Percentiles rank a stretch among this genome's conserved stretches.
Evolutionary conservation across 2,797 vertebrate species (phyloP).

Genomic region (Spheniscus humboldti): DNA sequence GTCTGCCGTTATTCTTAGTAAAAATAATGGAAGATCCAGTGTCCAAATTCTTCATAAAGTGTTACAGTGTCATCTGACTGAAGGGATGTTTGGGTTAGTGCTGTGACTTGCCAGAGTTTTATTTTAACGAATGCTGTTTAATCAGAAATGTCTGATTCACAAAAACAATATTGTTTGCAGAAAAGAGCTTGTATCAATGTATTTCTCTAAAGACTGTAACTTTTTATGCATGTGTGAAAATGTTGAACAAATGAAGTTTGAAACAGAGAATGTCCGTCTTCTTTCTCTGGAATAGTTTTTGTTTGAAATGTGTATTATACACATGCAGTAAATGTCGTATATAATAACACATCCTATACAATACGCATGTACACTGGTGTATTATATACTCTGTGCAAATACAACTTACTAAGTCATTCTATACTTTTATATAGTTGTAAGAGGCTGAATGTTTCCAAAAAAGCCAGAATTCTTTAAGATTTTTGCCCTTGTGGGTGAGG

Average conservation of each 20-base stretch:
- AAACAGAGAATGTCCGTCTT: background rate
- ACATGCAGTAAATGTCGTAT: background rate
- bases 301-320: background rate
- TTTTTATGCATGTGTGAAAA: background rate
- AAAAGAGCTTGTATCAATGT: background rate
- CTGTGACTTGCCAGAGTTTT: background rate
- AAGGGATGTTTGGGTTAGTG: background rate
- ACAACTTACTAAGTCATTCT: background rate
- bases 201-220: background rate
- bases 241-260: background rate
- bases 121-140: background rate
- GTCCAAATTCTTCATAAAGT: background rate
- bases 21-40: background rate
- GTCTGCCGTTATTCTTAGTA: background rate
- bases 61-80: background rate
- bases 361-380: background rate
- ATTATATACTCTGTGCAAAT: background rate
- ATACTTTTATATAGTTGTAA: background rate
- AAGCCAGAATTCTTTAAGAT: background rate
- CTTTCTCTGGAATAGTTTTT: background rate
- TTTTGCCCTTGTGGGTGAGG: background rate
- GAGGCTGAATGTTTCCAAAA: background rate
- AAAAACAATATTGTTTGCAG: background rate
- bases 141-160: conserved; percentile 9
- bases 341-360: background rate